Evolutionary conservation across 2,797 vertebrate genomes (phyloP).

Genomic region (Alcedo quadribrachys): DNA sequence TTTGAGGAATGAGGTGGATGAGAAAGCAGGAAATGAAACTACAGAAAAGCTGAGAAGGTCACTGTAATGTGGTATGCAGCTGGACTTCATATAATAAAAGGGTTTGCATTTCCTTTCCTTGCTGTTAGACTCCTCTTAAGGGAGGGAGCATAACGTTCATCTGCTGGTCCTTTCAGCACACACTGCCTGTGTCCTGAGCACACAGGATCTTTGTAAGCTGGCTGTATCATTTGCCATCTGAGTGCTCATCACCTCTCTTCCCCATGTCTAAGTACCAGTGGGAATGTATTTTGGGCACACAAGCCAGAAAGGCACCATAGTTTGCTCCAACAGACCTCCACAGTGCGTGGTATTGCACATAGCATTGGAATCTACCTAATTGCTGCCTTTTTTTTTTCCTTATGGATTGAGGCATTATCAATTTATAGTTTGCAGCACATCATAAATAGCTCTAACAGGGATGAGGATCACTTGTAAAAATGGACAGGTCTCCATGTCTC

Average conservation of each 20-base stretch:
- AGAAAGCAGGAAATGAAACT: slow-evolving; percentile 16
- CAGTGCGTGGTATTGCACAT: fast-evolving
- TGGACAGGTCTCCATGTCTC: not conserved
- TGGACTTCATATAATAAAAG: not conserved
- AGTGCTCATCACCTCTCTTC: not conserved
- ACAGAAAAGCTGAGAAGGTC: slow-evolving; percentile 12
- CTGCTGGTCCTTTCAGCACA: not conserved
- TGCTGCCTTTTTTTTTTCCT: not conserved
- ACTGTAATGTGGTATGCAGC: not conserved
- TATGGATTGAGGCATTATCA: not conserved
- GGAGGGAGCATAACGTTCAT: not conserved
- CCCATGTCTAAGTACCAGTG: not conserved
- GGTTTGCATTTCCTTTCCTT: not conserved
- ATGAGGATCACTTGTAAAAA: not conserved
- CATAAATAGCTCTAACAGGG: not conserved
- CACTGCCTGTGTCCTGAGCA: not conserved
- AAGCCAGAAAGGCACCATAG: not conserved
- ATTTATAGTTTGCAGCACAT: not conserved
- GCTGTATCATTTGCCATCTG: not conserved
- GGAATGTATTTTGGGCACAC: not conserved
- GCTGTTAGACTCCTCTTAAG: not conserved
- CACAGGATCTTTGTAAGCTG: not conserved
- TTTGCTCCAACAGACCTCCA: not conserved
- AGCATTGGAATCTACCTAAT: not conserved
- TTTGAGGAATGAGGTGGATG: slow-evolving; percentile 31